These are phyloP conservation scores for Muscidifurax raptorellus DNA, from an alignment of 1,140 invertebrate species.

Conservation along the genomic window DNA sequence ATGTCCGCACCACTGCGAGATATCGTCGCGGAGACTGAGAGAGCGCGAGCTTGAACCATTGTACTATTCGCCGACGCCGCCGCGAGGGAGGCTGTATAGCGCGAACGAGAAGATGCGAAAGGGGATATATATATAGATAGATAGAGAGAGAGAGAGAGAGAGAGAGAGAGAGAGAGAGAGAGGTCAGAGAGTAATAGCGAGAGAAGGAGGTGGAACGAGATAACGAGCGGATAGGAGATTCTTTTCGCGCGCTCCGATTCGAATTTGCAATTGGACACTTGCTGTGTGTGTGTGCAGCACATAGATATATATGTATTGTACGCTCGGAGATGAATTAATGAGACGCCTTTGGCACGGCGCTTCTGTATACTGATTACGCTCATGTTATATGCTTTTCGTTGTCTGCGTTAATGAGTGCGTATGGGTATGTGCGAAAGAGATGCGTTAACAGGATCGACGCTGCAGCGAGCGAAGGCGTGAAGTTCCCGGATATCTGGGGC, in stretches of 20 bases:
- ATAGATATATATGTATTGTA: too few species aligned
- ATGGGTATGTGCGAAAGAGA: neutral
- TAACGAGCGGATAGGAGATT: constrained; percentile 45
- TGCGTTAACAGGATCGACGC: neutral
- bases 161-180: too few species aligned
- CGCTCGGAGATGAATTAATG: constrained; percentile 42
- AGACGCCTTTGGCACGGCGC: constrained; percentile 43
- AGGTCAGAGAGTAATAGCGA: constrained; percentile 47
- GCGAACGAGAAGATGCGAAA: neutral
- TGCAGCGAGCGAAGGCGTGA: constrained; percentile 3
- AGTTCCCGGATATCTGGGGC: neutral
- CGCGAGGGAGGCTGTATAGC: neutral
- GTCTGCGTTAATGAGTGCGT: constrained; percentile 12
- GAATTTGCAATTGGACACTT: constrained; percentile 40
- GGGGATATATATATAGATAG: too few species aligned
- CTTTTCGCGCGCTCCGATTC: constrained; percentile 29
- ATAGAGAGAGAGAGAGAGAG: too few species aligned
- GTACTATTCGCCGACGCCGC: constrained; percentile 58
- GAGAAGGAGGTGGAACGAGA: constrained; percentile 30
- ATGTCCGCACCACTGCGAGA: constrained; percentile 65
- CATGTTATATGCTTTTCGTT: neutral
- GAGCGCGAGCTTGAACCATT: constrained; percentile 58
- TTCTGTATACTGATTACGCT: neutral
- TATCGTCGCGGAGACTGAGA: constrained; percentile 60
- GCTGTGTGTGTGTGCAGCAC: neutral